phyloP scores from a whole-genome alignment of 2,113 vertebrate species.

The Gopherus flavomarginatus region DNA sequence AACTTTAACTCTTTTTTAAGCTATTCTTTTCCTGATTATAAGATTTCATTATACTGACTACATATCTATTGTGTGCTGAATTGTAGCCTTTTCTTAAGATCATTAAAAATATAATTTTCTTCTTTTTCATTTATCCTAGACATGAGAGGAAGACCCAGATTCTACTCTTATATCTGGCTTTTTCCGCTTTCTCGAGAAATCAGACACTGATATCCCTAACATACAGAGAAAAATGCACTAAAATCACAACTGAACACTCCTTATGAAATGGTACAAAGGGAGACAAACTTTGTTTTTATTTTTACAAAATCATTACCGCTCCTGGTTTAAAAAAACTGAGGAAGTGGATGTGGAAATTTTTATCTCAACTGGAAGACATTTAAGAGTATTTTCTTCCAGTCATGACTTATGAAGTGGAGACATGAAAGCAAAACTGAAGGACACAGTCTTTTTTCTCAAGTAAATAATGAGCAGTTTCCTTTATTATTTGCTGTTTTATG shows the following conservation, averaged over 20 bases:
- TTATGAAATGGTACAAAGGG: neutral
- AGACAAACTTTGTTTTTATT: neutral
- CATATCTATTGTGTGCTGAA: neutral
- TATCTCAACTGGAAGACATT: neutral
- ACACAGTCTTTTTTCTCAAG: rapidly evolving
- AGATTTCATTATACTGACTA: neutral
- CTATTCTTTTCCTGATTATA: neutral
- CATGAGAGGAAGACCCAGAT: neutral
- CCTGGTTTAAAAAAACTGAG: neutral
- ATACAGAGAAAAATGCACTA: rapidly evolving
- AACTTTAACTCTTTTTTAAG: neutral
- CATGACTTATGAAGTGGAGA: neutral
- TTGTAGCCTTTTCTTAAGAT: neutral
- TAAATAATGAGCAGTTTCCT: neutral
- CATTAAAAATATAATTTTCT: neutral
- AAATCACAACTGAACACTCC: neutral
- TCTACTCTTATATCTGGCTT: neutral
- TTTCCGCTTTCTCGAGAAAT: neutral
- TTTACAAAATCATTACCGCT: neutral
- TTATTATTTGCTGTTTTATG: neutral
- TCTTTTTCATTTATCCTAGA: neutral
- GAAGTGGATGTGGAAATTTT: neutral
- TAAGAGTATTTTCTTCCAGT: neutral
- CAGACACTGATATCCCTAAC: neutral
- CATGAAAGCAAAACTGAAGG: neutral